Conservation (phyloP, 2,888 invertebrate genomes). For the Hedychridium roseum region DNA sequence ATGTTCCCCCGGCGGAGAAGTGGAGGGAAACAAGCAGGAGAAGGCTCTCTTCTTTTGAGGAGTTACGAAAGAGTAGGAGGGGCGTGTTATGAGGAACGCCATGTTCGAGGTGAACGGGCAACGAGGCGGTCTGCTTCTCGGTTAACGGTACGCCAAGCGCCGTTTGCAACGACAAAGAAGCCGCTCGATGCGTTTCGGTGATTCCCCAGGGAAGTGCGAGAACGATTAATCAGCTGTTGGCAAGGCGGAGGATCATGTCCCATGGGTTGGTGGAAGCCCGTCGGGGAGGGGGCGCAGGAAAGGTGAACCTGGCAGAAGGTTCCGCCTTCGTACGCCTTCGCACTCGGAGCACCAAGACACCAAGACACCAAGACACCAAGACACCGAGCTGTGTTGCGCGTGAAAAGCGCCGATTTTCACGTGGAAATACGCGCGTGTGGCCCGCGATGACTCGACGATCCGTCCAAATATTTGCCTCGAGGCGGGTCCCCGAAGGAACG, state of each 20-base stretch:
- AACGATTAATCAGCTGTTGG: constrained; percentile 65
- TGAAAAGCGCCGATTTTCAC: constrained; percentile 34
- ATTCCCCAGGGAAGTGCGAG: constrained; percentile 46
- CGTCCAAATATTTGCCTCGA: constrained; percentile 58
- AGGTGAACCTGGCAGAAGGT: constrained; percentile 54
- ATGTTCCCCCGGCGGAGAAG: too few species aligned
- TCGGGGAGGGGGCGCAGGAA: constrained; percentile 22
- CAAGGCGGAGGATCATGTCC: constrained; percentile 56
- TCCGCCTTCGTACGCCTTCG: constrained; percentile 24
- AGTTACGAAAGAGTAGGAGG: too few species aligned
- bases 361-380: too few species aligned
- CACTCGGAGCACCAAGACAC: background rate
- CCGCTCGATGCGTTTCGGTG: constrained; percentile 56
- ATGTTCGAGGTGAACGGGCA: constrained; percentile 12
- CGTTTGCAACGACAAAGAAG: constrained; percentile 57
- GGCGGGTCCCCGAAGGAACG: constrained; percentile 19
- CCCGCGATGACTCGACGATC: constrained; percentile 49
- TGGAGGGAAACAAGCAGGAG: background rate
- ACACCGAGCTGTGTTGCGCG: constrained; percentile 13
- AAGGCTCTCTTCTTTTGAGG: too few species aligned
- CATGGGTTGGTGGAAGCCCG: constrained; percentile 28
- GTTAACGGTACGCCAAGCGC: constrained; percentile 48
- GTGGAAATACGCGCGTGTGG: constrained; percentile 33
- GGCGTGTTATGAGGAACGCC: constrained; percentile 29
- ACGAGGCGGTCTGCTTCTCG: constrained; percentile 29